Evolutionary conservation across 2,888 invertebrate species (phyloP).

Genomic region (Zootermopsis nevadensis): DNA sequence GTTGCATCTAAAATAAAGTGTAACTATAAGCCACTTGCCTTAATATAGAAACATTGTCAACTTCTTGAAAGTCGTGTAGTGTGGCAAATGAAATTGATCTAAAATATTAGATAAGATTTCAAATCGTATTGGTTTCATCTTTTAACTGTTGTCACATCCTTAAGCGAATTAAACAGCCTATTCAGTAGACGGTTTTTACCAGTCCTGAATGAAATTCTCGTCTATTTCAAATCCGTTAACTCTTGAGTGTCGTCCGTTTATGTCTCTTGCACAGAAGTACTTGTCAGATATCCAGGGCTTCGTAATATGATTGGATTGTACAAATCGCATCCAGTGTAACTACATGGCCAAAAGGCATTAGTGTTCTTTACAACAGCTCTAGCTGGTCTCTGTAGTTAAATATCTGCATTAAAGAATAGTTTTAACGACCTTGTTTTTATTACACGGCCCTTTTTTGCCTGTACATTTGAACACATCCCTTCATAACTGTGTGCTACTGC

Average conservation of each 20-base stretch:
- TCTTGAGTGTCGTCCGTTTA: not conserved
- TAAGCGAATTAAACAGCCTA: too few relatives aligned
- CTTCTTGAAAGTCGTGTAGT: too few relatives aligned
- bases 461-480: not conserved
- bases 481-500: not conserved
- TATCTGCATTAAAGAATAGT: not conserved
- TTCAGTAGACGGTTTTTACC: not conserved
- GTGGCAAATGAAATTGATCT: too few relatives aligned
- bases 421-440: constrained; percentile 1
- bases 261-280: not conserved
- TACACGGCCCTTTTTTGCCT: not conserved
- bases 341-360: not conserved
- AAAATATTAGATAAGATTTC: too few relatives aligned
- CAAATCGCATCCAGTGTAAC: not conserved
- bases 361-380: not conserved
- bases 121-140: too few relatives aligned
- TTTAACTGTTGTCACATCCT: too few relatives aligned
- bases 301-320: not conserved
- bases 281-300: not conserved
- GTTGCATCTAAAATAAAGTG: too few relatives aligned
- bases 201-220: not conserved
- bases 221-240: not conserved
- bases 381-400: not conserved
- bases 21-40: too few relatives aligned
- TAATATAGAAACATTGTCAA: too few relatives aligned